A percentile compares a stretch with the other conserved stretches of the same genome.
These are phyloP conservation scores for Clarias batrachus DNA, from an alignment of 2,113 vertebrate species.

Conservation along the genomic window DNA sequence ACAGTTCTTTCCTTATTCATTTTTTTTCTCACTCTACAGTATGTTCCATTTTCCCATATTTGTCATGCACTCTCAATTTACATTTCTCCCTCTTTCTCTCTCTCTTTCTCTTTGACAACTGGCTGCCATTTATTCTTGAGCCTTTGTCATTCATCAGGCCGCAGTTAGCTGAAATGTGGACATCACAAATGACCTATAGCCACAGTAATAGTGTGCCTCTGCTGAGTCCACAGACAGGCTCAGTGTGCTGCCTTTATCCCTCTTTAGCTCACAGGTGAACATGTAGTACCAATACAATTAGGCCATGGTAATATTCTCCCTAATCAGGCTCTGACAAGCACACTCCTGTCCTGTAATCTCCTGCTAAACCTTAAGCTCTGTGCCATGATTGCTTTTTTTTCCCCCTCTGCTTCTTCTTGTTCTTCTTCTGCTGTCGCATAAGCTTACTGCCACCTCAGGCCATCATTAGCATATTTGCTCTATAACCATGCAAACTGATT, in stretches of 20 bases:
- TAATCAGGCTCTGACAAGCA: slow-evolving; percentile 31
- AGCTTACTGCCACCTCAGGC: slow-evolving; percentile 10
- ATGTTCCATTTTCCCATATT: neutral
- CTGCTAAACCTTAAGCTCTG: slow-evolving; percentile 24
- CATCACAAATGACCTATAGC: neutral
- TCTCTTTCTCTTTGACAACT: neutral
- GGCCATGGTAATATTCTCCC: slow-evolving; percentile 33
- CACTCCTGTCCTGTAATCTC: slow-evolving; percentile 11
- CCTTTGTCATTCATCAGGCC: neutral
- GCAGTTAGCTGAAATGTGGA: neutral
- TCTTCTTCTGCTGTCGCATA: slow-evolving; percentile 14
- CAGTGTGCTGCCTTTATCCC: neutral
- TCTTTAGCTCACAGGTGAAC: neutral
- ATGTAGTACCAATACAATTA: slow-evolving; percentile 19
- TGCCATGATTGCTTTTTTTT: slow-evolving; percentile 21
- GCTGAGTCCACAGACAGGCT: neutral
- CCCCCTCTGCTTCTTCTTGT: slow-evolving; percentile 18
- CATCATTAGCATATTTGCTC: slow-evolving; percentile 8
- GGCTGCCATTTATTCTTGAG: neutral
- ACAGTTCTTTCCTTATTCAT: neutral
- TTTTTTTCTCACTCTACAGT: neutral
- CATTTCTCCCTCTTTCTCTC: neutral
- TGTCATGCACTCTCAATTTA: neutral
- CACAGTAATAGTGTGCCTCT: neutral
- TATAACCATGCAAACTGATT: neutral